Evolutionary conservation across 2,797 vertebrate species (phyloP), one percentile per base, ranked within the genome.

Genomic region (Alcedo atthis): DNA sequence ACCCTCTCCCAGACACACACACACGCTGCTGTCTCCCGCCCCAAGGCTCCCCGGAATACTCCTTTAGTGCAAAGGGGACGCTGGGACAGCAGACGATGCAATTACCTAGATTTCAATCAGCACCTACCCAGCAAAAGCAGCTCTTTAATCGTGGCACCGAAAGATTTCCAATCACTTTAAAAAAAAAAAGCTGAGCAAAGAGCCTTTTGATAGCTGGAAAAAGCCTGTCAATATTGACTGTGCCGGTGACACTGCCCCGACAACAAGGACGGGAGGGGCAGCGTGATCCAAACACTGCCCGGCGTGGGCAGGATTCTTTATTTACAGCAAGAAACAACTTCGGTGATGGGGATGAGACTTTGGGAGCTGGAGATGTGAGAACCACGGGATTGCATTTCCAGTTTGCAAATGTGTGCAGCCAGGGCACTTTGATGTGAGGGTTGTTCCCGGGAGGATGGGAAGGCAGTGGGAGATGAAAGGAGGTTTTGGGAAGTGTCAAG

Each of bases 1-100:
- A 59, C 71, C 91, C 86, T 91, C 81, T 77, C 71, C 13, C 81
- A 75, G 84, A 85, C 88, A 11, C 46, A 53, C 46, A 53, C 77
- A 64, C 51, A 30, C 21, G 37, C 91, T 81, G 37, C 80, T 55
- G 81, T 85, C 83, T 93, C 73, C 12, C 1, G 46, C 24, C 68
- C 45, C 70, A 48, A 82, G 78, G 69, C 57, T 33, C 43, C 18
- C 51, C 12, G 53, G 30, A 33, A 5, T 1, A 0, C 42, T 32
- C 37, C 49, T 46, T 74, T 17, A 40, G 45, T 6, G 53, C 32
- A 54, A 55, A 46, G 66, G 49, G 0, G 0, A 17, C 5, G 2
- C 4, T 5, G 3, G 37, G 77, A 63, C 48, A 26, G 43, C 1
- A 16, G 0, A 20, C 67, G 1, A 2, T 1, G 61, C 63, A 33